Percentiles rank a stretch among this genome's conserved stretches.
These are phyloP conservation scores for Morone chrysops DNA, from an alignment of 2,113 vertebrate genomes.

Conservation along the genomic window DNA sequence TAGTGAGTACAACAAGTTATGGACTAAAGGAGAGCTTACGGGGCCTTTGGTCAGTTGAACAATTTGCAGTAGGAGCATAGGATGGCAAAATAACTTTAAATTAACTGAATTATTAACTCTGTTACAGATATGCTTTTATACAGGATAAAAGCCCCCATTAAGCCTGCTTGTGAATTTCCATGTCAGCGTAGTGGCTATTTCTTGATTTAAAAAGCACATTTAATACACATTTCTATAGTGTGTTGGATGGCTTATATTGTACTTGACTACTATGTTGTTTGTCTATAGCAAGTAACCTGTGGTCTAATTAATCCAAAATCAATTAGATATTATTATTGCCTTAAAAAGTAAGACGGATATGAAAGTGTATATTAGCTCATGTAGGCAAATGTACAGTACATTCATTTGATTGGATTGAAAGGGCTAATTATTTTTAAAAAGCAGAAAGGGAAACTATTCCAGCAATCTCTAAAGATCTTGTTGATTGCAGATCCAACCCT, in stretches of 20 bases:
- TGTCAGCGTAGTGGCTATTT: neutral
- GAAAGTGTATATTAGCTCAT: constrained; percentile 18
- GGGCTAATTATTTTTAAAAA: neutral
- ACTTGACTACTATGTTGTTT: constrained; percentile 2
- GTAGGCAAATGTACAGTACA: constrained; percentile 15
- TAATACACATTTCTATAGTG: neutral
- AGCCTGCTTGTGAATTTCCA: constrained; percentile 15
- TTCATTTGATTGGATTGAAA: constrained; percentile 3
- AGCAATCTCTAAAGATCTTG: neutral
- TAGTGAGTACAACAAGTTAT: constrained; percentile 28
- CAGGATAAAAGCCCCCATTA: constrained; percentile 62
- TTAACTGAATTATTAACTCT: constrained; percentile 32
- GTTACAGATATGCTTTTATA: constrained; percentile 58
- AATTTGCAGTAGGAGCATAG: constrained; percentile 38
- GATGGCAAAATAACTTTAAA: constrained; percentile 33
- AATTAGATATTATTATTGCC: neutral
- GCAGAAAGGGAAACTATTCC: constrained; percentile 2
- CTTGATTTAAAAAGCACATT: neutral
- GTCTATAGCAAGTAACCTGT: constrained; percentile 16
- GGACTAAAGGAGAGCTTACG: constrained; percentile 14
- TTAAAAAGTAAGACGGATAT: neutral
- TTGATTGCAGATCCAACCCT: neutral
- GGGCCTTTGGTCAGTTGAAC: constrained; percentile 18
- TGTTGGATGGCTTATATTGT: neutral
- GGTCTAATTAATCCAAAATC: neutral